phyloP scores from a whole-genome alignment of 2,888 invertebrate species.

The Orthonevra nobilis region DNA sequence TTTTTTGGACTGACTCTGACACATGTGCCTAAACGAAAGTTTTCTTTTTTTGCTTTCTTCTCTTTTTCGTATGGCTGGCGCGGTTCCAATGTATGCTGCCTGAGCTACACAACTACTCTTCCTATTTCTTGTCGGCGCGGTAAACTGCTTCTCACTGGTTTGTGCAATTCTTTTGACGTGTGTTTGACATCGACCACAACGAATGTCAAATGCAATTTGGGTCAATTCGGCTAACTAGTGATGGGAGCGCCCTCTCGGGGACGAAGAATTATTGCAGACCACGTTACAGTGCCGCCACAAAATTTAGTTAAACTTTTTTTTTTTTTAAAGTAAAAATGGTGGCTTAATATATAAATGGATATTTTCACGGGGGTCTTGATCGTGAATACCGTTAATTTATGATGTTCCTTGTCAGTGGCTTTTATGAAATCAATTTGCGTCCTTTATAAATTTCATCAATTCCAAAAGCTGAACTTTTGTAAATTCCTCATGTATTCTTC shows the following conservation, averaged over 20 bases:
- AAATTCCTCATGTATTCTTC: too few species aligned
- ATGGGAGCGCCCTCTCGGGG: slow-evolving; percentile 14
- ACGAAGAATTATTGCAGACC: not conserved
- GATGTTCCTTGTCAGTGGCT: too few species aligned
- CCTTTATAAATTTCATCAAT: too few species aligned
- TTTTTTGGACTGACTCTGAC: too few species aligned
- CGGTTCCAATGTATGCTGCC: slow-evolving; percentile 19
- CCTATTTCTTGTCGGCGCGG: not conserved
- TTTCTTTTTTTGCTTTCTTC: slow-evolving; percentile 39
- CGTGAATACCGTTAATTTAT: too few species aligned
- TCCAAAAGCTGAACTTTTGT: too few species aligned
- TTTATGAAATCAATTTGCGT: too few species aligned
- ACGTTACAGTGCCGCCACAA: too few species aligned
- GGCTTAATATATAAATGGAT: too few species aligned
- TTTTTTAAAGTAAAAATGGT: too few species aligned
- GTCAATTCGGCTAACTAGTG: slow-evolving; percentile 44
- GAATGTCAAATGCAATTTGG: slow-evolving; percentile 52
- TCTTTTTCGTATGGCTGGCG: not conserved
- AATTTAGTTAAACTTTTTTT: too few species aligned
- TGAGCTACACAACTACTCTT: slow-evolving; percentile 23
- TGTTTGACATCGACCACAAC: slow-evolving; percentile 14
- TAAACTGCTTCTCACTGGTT: slow-evolving; percentile 26
- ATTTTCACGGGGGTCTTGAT: too few species aligned
- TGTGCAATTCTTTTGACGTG: slow-evolving; percentile 35
- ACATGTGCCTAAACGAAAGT: slow-evolving; percentile 59